A percentile compares a stretch with the other conserved stretches of the same genome.
Evolutionary conservation across 2,113 vertebrate genomes (phyloP).

Genomic region (Myrmecobius fasciatus): DNA sequence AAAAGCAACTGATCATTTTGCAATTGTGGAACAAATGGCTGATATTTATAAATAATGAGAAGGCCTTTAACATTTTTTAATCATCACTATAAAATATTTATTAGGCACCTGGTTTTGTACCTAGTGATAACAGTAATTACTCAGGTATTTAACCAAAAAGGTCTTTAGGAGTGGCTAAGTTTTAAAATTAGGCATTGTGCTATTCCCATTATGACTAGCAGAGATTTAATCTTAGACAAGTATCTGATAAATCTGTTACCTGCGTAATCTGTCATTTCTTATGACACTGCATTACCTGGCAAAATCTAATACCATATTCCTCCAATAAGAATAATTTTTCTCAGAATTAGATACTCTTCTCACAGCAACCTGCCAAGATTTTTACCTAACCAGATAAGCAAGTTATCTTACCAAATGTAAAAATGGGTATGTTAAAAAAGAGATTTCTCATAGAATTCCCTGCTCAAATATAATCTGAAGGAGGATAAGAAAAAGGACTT

Average conservation of each 20-base stretch:
- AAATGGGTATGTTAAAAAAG: conserved; percentile 44
- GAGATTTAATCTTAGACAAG: conserved; percentile 49
- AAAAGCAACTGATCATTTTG: conserved; percentile 29
- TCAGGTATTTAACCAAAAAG: conserved; percentile 9
- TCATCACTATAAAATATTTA: conserved; percentile 37
- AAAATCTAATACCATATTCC: conserved; percentile 30
- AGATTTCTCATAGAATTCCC: neutral
- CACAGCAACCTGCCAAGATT: conserved; percentile 19
- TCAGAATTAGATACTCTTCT: conserved; percentile 24
- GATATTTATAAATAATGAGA: conserved; percentile 1
- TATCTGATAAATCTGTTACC: conserved; percentile 34
- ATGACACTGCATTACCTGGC: conserved; percentile 8
- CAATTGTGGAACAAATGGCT: conserved; percentile 25
- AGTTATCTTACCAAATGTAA: conserved; percentile 27
- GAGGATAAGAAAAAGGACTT: neutral
- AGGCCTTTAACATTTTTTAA: conserved; percentile 16
- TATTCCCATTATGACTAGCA: neutral
- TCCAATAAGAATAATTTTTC: conserved; percentile 15
- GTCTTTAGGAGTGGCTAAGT: conserved; percentile 20
- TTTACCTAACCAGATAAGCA: conserved; percentile 23
- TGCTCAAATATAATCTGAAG: neutral
- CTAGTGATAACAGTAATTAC: conserved; percentile 19
- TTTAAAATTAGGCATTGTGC: conserved; percentile 45
- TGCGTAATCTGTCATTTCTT: conserved; percentile 33
- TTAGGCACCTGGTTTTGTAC: conserved; percentile 16